Evolutionary conservation across 2,888 invertebrate genomes (phyloP).

Genomic region (Pycnomerus fuliginosus): DNA sequence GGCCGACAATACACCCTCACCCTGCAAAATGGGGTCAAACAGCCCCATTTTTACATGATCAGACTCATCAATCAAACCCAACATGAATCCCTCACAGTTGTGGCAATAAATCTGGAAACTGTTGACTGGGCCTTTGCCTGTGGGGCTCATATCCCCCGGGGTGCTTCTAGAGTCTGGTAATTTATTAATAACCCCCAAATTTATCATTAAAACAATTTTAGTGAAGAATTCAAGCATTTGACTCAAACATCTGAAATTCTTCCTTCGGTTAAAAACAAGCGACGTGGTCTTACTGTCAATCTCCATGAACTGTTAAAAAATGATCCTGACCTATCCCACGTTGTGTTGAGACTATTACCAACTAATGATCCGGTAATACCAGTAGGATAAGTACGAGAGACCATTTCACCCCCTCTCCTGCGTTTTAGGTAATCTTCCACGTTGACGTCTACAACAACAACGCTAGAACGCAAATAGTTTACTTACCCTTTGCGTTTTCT

Average conservation of each 20-base stretch:
- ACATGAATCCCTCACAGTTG: constrained; percentile 64
- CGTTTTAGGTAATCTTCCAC: constrained; percentile 61
- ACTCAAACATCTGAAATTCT: constrained; percentile 59
- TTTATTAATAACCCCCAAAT: no score
- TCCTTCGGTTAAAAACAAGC: constrained; percentile 54
- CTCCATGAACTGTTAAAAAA: constrained; percentile 61
- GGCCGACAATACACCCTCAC: constrained; percentile 51
- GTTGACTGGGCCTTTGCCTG: constrained; percentile 80
- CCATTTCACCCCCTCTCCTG: no score
- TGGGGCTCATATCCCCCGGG: constrained; percentile 59
- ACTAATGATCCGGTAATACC: constrained; percentile 58
- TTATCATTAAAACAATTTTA: constrained; percentile 45
- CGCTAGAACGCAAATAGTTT: constrained; percentile 39
- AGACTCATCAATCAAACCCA: constrained; percentile 58
- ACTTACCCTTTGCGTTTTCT: constrained; percentile 43
- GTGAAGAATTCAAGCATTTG: constrained; percentile 60
- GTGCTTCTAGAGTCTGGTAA: constrained; percentile 64
- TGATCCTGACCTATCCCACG: constrained; percentile 62
- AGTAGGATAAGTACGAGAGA: no score
- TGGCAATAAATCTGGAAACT: constrained; percentile 66
- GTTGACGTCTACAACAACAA: constrained; percentile 63
- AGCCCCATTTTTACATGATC: constrained; percentile 59
- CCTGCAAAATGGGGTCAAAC: constrained; percentile 40
- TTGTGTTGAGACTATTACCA: constrained; percentile 67
- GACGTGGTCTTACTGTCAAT: constrained; percentile 59